Conservation (phyloP, 2,797 vertebrate genomes). For the Lepilemur ruficaudatus region DNA sequence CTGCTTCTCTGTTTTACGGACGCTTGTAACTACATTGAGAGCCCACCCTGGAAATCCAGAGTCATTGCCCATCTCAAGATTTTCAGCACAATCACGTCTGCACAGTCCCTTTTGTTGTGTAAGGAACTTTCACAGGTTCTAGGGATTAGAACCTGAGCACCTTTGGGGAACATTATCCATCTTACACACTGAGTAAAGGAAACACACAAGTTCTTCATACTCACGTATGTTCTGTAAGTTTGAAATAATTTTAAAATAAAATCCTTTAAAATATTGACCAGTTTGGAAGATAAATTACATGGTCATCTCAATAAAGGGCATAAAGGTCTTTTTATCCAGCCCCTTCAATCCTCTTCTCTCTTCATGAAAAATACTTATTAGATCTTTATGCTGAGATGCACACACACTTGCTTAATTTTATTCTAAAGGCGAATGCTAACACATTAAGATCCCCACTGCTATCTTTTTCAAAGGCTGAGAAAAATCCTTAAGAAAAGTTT, state of each 20-base stretch:
- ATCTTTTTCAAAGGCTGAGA: neutral
- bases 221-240: neutral
- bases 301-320: neutral
- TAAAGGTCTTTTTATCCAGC: neutral
- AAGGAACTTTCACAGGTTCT: neutral
- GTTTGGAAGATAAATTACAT: neutral
- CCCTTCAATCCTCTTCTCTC: neutral
- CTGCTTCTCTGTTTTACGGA: neutral
- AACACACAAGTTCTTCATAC: neutral
- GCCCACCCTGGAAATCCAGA: neutral
- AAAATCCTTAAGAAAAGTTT: neutral
- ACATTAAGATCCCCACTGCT: neutral
- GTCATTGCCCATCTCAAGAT: neutral
- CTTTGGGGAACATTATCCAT: accelerated
- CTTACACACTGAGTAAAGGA: neutral
- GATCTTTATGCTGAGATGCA: neutral
- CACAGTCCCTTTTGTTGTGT: neutral
- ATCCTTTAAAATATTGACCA: neutral
- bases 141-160: neutral
- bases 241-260: neutral
- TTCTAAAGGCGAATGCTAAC: neutral
- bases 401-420: neutral
- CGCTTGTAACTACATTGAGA: no score
- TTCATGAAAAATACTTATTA: neutral
- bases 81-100: neutral